Evolutionary conservation across 2,888 invertebrate genomes (phyloP), one percentile per base, ranked within the genome.

Genomic region (Lasioglossum lativentre): DNA sequence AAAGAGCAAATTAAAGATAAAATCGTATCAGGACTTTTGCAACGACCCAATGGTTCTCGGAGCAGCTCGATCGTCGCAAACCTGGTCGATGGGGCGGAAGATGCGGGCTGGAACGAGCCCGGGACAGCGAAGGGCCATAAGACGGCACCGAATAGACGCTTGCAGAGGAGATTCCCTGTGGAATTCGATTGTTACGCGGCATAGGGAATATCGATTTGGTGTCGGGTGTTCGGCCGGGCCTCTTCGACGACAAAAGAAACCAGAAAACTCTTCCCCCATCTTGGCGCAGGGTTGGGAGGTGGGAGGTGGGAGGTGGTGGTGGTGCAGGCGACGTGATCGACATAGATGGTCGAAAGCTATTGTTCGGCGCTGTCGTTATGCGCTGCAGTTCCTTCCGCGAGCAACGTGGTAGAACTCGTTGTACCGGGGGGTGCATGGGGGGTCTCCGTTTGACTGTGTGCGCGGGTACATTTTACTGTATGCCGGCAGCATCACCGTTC

Each of bases 101-200:
- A 74, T 73, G 52, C 38, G 34, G 42, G 59, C 38, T 42, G 70
- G 52, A 77, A 72, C 40, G 52, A 78, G 68, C 40, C 8, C 47
- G 40, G 34, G 14, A 68, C 30, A 47, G 12, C 56, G 59, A 45
- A 47, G 75, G 40, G 38, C 5, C 23, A 66, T n/a, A 52, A 38
- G 70, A 84, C 56, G 72, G 78, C 66, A 75, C 66, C 75, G 79
- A 66, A 59, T 59, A 73, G 78, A 70, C 75, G 38, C 23, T 76
- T 23, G 45, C 75, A 23, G 56, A 63, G 52, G 78, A 75, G 75
- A 83, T 80, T 89, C 78, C 59, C 83, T 45, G 38, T 63, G 71
- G 86, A 85, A 89, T 86, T 87, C 86, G 87, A 88, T 89, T 82
- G 88, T 87, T 88, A 88, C 82, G 85, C 89, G 87, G 63, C 38